phyloP scores from a whole-genome alignment of 2,113 vertebrate species.

The Solenodon paradoxus region DNA sequence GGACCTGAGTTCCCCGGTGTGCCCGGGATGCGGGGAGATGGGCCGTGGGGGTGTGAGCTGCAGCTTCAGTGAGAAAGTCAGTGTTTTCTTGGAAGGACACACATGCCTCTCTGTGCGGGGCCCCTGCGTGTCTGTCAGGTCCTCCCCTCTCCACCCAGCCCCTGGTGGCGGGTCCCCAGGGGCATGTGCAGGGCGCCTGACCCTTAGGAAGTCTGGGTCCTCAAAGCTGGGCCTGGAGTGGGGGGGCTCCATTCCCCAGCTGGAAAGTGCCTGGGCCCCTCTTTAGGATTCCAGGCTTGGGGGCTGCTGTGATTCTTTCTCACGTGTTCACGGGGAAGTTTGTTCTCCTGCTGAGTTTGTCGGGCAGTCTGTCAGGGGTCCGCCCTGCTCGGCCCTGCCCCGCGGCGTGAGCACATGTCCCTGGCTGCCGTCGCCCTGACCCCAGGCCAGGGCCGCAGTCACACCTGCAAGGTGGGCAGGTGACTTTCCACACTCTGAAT shows the following conservation, averaged over 20 bases:
- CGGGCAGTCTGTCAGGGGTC: too few relatives aligned
- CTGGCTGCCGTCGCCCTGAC: not conserved
- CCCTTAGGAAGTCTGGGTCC: not conserved
- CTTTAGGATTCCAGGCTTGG: not conserved
- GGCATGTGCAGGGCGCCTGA: not conserved
- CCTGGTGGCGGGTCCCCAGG: not conserved
- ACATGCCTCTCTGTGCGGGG: not conserved
- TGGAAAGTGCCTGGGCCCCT: not conserved
- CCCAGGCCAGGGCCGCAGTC: not conserved
- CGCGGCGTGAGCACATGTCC: rapidly evolving
- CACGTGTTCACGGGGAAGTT: not conserved
- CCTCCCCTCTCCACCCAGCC: not conserved
- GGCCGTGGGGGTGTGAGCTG: not conserved
- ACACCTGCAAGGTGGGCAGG: not conserved
- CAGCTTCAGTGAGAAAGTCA: not conserved
- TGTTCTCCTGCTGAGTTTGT: not conserved
- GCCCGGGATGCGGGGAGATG: not conserved
- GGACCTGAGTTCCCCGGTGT: too few relatives aligned
- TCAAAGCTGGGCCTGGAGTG: not conserved
- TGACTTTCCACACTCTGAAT: not conserved
- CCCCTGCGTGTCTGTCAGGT: too few relatives aligned
- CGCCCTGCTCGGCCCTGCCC: not conserved
- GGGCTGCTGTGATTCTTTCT: not conserved
- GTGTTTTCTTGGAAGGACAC: not conserved
- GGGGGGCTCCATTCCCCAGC: not conserved